phyloP scores from a whole-genome alignment of 1,140 invertebrate species.

The Tachypleus tridentatus region DNA sequence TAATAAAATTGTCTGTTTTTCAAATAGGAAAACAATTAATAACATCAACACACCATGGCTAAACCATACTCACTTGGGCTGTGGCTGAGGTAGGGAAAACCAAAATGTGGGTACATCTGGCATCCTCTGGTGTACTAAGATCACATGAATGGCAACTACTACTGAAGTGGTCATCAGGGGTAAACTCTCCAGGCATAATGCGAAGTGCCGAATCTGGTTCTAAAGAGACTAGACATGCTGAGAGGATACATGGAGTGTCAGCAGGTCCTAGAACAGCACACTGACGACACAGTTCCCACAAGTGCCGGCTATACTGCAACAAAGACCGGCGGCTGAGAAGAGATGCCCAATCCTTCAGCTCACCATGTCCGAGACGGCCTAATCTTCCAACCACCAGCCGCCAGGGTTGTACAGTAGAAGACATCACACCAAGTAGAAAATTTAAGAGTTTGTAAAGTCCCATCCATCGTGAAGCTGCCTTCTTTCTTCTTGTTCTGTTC shows the following conservation, averaged over 20 bases:
- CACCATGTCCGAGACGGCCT: slow-evolving; percentile 91
- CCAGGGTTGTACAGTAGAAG: slow-evolving; percentile 75
- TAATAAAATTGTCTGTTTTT: too few relatives aligned
- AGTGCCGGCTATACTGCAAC: slow-evolving; percentile 65
- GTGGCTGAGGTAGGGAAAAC: slow-evolving; percentile 97
- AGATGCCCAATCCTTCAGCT: slow-evolving; percentile 92
- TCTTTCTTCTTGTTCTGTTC: slow-evolving; percentile 57
- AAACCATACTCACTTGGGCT: slow-evolving; percentile 56
- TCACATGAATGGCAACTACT: slow-evolving; percentile 38
- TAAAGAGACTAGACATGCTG: slow-evolving; percentile 91
- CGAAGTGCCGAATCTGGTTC: slow-evolving; percentile 87
- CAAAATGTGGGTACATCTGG: slow-evolving; percentile 93
- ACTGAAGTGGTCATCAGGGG: slow-evolving; percentile 66
- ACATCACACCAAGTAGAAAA: slow-evolving; percentile 88
- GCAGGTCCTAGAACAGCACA: slow-evolving; percentile 67
- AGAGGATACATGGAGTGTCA: slow-evolving; percentile 77
- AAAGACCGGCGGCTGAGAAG: slow-evolving; percentile 83
- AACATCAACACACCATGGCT: neutral
- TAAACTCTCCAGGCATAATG: slow-evolving; percentile 85
- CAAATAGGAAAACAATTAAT: too few relatives aligned
- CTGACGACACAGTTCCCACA: slow-evolving; percentile 81
- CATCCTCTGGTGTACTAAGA: slow-evolving; percentile 81
- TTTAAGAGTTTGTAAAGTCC: slow-evolving; percentile 94
- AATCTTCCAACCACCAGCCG: slow-evolving; percentile 89
- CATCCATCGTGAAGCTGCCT: slow-evolving; percentile 72